These are phyloP conservation scores for Toxonevra muliebris DNA, from an alignment of 2,888 invertebrate species.

Conservation along the genomic window DNA sequence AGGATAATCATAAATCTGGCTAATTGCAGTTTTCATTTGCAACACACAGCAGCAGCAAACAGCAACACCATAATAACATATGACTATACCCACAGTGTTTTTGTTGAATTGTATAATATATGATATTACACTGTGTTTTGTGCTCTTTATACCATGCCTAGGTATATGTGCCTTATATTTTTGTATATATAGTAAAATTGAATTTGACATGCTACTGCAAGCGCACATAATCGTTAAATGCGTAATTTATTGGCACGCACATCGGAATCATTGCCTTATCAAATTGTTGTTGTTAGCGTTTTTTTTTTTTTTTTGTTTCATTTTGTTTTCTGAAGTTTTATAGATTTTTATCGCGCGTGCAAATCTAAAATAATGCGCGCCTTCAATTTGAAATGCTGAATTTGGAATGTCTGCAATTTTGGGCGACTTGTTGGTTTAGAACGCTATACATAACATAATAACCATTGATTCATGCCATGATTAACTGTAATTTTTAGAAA, in stretches of 20 bases:
- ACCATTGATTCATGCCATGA: too few species aligned
- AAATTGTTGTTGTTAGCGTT: too few species aligned
- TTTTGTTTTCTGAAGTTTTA: too few species aligned
- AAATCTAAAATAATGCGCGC: too few species aligned
- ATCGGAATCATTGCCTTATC: conserved; percentile 2
- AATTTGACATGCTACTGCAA: conserved; percentile 51
- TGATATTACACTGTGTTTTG: conserved; percentile 3
- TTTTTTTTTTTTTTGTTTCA: too few species aligned
- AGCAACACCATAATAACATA: background rate
- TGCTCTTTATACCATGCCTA: conserved; percentile 34
- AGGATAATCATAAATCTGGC: conserved; percentile 63
- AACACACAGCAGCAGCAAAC: background rate
- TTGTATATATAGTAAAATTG: conserved; percentile 44
- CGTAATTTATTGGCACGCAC: conserved; percentile 37
- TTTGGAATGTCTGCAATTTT: too few species aligned
- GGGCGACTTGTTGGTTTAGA: too few species aligned
- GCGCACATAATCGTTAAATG: conserved; percentile 52
- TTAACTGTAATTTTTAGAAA: too few species aligned
- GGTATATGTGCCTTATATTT: background rate
- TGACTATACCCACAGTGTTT: too few species aligned
- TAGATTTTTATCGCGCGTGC: too few species aligned
- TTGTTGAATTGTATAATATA: background rate
- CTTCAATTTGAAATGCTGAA: too few species aligned
- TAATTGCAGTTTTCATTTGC: conserved; percentile 55
- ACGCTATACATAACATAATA: too few species aligned